Evolutionary conservation across 1,140 invertebrate species (phyloP).

Genomic region (Halesus radiatus): DNA sequence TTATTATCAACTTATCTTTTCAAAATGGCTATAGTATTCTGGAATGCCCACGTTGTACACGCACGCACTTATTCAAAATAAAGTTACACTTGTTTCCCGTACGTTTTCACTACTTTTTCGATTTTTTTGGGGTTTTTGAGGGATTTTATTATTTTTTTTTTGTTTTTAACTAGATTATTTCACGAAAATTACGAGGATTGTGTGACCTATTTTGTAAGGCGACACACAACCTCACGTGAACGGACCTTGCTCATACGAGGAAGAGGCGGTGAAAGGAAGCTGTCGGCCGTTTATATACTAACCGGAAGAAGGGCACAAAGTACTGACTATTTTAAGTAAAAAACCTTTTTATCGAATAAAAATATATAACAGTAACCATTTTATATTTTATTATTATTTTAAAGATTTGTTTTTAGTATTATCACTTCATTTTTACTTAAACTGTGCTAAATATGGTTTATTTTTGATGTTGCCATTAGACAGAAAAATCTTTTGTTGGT

Average conservation of each 20-base stretch:
- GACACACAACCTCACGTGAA: conserved; percentile 74
- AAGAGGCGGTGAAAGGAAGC: conserved; percentile 68
- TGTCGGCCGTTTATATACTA: conserved; percentile 65
- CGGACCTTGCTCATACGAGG: conserved; percentile 73
- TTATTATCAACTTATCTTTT: conserved; percentile 64
- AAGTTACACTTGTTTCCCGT: conserved; percentile 71
- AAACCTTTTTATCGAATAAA: neutral
- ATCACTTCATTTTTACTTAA: no score
- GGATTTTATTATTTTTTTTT: conserved; percentile 79
- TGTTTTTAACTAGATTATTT: conserved; percentile 83
- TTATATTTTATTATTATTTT: no score
- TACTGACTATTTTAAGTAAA: neutral
- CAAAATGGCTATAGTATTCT: conserved; percentile 69
- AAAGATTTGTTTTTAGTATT: no score
- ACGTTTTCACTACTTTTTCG: conserved; percentile 74
- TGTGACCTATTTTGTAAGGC: conserved; percentile 78
- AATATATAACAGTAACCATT: no score
- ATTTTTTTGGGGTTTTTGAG: conserved; percentile 78
- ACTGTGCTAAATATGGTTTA: no score
- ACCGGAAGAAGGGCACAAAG: conserved; percentile 45
- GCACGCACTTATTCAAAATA: conserved; percentile 70
- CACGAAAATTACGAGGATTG: conserved; percentile 84
- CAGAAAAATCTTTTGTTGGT: no score
- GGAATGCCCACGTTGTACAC: conserved; percentile 70
- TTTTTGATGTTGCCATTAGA: no score